Evolutionary conservation across 2,888 invertebrate species (phyloP).

Genomic region (Lydus trimaculatus): DNA sequence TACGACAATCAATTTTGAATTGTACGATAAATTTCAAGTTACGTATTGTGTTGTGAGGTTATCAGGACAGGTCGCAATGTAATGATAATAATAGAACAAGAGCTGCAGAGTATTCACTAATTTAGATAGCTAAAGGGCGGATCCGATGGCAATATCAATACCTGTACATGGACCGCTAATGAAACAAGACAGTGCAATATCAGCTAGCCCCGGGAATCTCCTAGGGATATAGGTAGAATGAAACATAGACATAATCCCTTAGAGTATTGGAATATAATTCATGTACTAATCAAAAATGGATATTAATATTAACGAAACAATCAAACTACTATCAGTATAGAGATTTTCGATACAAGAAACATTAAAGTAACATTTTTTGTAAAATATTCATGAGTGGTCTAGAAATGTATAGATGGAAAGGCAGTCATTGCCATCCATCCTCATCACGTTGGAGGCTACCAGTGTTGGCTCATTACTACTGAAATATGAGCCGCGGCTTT

Average conservation of each 20-base stretch:
- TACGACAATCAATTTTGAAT: not conserved
- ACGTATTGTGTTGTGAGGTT: slow-evolving; percentile 2
- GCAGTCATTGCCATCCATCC: slow-evolving; percentile 47
- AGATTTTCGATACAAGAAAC: not conserved
- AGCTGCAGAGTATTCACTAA: slow-evolving; percentile 25
- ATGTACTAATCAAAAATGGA: not conserved
- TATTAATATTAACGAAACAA: not conserved
- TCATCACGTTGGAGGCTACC: slow-evolving; percentile 53
- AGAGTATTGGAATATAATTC: slow-evolving; percentile 18
- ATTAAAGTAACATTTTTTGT: slow-evolving; percentile 19
- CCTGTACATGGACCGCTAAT: slow-evolving; percentile 55
- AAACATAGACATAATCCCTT: slow-evolving; percentile 44
- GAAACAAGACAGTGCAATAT: slow-evolving; percentile 60
- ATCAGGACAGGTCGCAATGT: slow-evolving; percentile 10
- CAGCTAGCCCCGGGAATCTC: slow-evolving; percentile 45
- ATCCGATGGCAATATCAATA: slow-evolving; percentile 46
- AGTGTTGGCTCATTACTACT: slow-evolving; percentile 57
- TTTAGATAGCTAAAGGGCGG: slow-evolving; percentile 30
- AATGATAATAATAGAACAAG: slow-evolving; percentile 19
- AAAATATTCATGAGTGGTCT: slow-evolving; percentile 42
- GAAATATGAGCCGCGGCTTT: slow-evolving; percentile 57
- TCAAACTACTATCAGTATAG: not conserved
- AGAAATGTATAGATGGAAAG: slow-evolving; percentile 32
- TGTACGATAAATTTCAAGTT: slow-evolving; percentile 9
- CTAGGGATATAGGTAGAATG: slow-evolving; percentile 40